Evolutionary conservation across 2,888 invertebrate species (phyloP).

Genomic region (Orthosia gracilis): DNA sequence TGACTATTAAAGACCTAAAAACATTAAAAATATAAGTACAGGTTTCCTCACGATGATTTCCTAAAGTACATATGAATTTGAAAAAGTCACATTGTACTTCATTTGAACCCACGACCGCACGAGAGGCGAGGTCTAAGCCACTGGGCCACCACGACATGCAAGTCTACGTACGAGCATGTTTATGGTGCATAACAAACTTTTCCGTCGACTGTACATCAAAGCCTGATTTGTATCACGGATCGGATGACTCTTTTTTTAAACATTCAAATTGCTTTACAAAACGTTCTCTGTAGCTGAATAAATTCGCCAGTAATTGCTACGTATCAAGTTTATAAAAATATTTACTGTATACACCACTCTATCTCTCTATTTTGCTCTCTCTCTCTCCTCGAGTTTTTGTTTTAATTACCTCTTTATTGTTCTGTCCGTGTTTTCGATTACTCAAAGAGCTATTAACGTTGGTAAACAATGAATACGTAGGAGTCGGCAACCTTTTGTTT

Average conservation of each 20-base stretch:
- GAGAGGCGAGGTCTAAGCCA: too few species aligned
- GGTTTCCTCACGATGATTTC: too few species aligned
- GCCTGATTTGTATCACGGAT: not conserved
- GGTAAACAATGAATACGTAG: conserved; percentile 13
- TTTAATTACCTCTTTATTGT: conserved; percentile 42
- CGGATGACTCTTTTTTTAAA: not conserved
- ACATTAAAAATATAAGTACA: too few species aligned
- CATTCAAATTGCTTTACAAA: not conserved
- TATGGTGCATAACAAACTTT: not conserved
- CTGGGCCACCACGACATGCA: too few species aligned
- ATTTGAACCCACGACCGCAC: too few species aligned
- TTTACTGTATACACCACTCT: not conserved
- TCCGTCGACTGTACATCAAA: not conserved
- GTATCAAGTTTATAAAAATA: conserved; percentile 31
- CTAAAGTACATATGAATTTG: too few species aligned
- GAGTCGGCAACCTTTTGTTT: conserved; percentile 11
- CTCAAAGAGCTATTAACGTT: conserved; percentile 29
- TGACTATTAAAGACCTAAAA: too few species aligned
- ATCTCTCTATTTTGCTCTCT: too few species aligned
- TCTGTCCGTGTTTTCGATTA: conserved; percentile 27
- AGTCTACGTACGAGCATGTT: not conserved
- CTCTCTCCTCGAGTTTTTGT: not conserved
- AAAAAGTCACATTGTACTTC: too few species aligned
- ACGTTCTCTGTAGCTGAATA: not conserved
- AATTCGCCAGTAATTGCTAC: conserved; percentile 27